Conservation (phyloP, 2,888 invertebrate species). For the Helleia helle region DNA sequence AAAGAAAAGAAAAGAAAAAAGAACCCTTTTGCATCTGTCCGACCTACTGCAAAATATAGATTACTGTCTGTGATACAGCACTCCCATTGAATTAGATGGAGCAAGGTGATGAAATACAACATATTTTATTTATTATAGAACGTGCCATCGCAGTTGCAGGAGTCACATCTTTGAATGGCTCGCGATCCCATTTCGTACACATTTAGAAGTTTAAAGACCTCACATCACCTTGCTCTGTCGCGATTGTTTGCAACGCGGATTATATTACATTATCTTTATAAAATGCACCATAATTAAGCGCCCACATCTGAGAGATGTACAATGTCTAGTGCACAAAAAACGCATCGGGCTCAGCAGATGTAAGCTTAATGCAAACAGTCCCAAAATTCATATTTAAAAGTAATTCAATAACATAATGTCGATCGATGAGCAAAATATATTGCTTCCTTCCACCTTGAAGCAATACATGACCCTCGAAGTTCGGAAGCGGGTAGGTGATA, state of each 20-base stretch:
- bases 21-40: background rate
- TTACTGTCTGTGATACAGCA: background rate
- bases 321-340: conserved; percentile 42
- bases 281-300: conserved; percentile 65
- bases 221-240: conserved; percentile 51
- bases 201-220: conserved; percentile 36
- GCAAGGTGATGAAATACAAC: conserved; percentile 33
- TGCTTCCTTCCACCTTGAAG: conserved; percentile 70
- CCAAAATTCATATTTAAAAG: conserved; percentile 59
- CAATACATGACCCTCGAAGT: conserved; percentile 31
- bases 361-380: conserved; percentile 55
- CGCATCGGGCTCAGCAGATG: conserved; percentile 63
- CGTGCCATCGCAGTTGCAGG: conserved; percentile 55
- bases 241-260: conserved; percentile 63
- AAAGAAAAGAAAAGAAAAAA: no score
- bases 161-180: conserved; percentile 42
- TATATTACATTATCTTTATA: conserved; percentile 70
- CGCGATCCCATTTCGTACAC: conserved; percentile 42
- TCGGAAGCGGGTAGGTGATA: conserved; percentile 52
- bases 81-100: background rate
- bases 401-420: conserved; percentile 72
- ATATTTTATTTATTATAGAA: conserved; percentile 35
- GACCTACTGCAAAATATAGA: background rate
- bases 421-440: conserved; percentile 63
- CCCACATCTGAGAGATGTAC: conserved; percentile 58